These are phyloP conservation scores for Andrena flavipes DNA, from an alignment of 2,888 invertebrate species.

Conservation along the genomic window DNA sequence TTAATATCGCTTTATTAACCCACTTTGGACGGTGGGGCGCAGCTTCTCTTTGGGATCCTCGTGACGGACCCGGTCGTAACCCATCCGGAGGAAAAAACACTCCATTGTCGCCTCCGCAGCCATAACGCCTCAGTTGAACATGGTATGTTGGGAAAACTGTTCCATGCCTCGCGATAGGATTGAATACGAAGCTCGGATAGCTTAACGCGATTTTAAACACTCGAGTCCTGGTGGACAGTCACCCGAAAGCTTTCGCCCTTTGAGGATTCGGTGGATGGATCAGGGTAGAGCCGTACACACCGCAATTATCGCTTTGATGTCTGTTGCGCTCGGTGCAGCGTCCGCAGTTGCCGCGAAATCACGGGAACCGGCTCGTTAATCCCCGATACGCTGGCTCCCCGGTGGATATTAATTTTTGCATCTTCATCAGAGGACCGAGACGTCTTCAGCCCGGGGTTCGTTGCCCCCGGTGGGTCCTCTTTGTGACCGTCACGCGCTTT, in stretches of 20 bases:
- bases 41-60: slow-evolving; percentile 35
- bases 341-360: neutral
- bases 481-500: slow-evolving; percentile 70
- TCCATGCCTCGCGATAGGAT: neutral
- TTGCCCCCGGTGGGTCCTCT: slow-evolving; percentile 38
- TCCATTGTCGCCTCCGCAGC: neutral
- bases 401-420: slow-evolving; percentile 55
- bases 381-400: slow-evolving; percentile 29
- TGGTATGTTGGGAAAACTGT: neutral
- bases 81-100: slow-evolving; percentile 5
- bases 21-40: slow-evolving; percentile 74
- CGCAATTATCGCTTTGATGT: slow-evolving; percentile 30
- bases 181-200: neutral
- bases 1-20: slow-evolving; percentile 84
- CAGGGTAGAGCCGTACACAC: neutral
- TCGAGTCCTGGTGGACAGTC: neutral
- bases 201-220: no score
- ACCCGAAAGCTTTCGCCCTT: neutral
- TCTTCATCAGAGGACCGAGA: slow-evolving; percentile 33
- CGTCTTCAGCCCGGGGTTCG: slow-evolving; percentile 36
- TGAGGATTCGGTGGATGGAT: slow-evolving; percentile 19
- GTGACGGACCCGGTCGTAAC: slow-evolving; percentile 23
- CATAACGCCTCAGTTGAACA: neutral
- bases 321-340: neutral
- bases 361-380: slow-evolving; percentile 38